These are phyloP conservation scores for Ptiloglossa arizonensis DNA, from an alignment of 1,140 invertebrate genomes.

Conservation along the genomic window DNA sequence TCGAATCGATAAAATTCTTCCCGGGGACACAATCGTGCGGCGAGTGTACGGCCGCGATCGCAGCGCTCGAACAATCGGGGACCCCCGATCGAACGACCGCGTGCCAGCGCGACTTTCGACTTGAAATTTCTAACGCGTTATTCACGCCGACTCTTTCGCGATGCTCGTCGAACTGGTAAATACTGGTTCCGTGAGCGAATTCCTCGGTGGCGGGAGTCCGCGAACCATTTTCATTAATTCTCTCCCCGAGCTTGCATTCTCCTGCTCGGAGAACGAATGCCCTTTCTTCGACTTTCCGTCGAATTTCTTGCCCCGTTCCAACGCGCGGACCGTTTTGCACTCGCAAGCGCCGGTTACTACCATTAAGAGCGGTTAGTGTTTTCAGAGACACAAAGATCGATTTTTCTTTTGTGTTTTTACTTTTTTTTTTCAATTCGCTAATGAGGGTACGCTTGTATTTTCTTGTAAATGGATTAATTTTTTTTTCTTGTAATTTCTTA, in stretches of 20 bases:
- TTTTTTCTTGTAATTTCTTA: no score
- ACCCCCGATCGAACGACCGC: conserved; percentile 7
- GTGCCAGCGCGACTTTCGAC: conserved; percentile 10
- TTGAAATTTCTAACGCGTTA: conserved; percentile 44
- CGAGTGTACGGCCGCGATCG: neutral
- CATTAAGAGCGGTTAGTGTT: no score
- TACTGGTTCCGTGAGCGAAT: neutral
- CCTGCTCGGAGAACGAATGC: no score
- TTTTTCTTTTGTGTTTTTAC: no score
- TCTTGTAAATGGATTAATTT: no score
- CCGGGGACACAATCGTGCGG: neutral
- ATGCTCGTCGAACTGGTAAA: neutral
- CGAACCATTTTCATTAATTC: neutral
- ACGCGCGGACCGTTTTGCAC: no score
- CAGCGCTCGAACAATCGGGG: neutral
- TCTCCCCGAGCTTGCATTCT: neutral
- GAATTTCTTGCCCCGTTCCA: no score
- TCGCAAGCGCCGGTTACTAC: no score
- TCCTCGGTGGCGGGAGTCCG: neutral
- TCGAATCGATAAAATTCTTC: neutral
- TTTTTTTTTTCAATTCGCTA: no score
- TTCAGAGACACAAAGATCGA: no score
- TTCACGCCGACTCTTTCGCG: conserved; percentile 22
- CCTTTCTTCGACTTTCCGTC: no score
- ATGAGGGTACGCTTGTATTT: no score